Evolutionary conservation across 2,113 vertebrate genomes (phyloP), one percentile per base, ranked within the genome.

Genomic region (Pseudolaguvia tuberculata): DNA sequence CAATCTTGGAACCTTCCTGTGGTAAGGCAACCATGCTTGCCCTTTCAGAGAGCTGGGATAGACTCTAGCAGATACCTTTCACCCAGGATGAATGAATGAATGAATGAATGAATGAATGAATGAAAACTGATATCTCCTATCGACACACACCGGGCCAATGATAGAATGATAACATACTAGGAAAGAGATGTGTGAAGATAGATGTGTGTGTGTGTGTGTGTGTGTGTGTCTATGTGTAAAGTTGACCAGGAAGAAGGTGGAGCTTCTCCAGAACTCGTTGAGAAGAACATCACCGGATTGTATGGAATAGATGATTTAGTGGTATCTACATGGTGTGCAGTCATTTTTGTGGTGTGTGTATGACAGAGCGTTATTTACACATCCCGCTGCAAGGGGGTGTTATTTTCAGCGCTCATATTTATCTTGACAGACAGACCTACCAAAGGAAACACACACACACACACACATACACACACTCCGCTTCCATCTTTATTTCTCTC

Each of bases 371-470:
- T 15, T 23, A 31, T 31, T 17, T 4, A 29, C 57, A 4, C 57
- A 35, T 27, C 29, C 18, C 27, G 31, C 29, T 59, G 9, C 52
- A 27, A 42, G 17, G 50, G 31, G 35, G 67, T 42, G 23, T 17
- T 48, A 29, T 47, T 47, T 17, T 35, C 20, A 2, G 15, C 9
- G 45, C 35, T 71, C 35, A 39, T 15, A 4, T 72, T 72, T 72
- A 72, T 72, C 70, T 72, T 59, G 70, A 72, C 23, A n/a, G 23
- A 29, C 70, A 59, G 51, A 17, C 51, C 39, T 20, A 48, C 45
- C 50, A n/a, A 55, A 35, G 31, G 31, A 70, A 39, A 55, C 52
- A 45, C 20, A 69, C 25, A 53, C 51, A 69, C 18, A 23, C 51
- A 42, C 39, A 42, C 39, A 42, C 39, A 42, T 8, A 42, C 21